Evolutionary conservation across 2,797 vertebrate genomes (phyloP), one percentile per base, ranked within the genome.

Genomic region (Microcaecilia unicolor): DNA sequence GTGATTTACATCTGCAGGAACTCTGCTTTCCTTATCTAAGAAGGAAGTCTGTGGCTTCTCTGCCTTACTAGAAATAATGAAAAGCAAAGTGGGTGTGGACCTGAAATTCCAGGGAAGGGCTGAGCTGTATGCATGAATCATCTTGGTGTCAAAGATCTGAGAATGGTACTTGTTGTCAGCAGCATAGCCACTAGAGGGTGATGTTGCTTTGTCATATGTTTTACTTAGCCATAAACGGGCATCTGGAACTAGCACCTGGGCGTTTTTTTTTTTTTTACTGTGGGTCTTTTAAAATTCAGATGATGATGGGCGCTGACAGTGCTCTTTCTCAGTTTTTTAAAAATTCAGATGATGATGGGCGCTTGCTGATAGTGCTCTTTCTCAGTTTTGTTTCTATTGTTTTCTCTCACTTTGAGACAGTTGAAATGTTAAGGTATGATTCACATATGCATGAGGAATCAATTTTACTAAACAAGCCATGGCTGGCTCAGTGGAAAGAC

Each of bases 111-210:
- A n/a, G n/a, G n/a, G n/a, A n/a, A n/a, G n/a, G n/a, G n/a, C n/a
- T n/a, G n/a, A n/a, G n/a, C n/a, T n/a, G n/a, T n/a, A n/a, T n/a
- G n/a, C n/a, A n/a, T n/a, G n/a, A n/a, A n/a, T n/a, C n/a, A n/a
- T n/a, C n/a, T n/a, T n/a, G n/a, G n/a, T n/a, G n/a, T n/a, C n/a
- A n/a, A n/a, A n/a, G n/a, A n/a, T n/a, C n/a, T n/a, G n/a, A n/a
- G n/a, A n/a, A n/a, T n/a, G n/a, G n/a, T n/a, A n/a, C 19, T 12
- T 37, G 34, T 30, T 13, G 23, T 25, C 38, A 29, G 22, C 11
- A n/a, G 1, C 5, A 10, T 1, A 15, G 35, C 48, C 58, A 22
- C 58, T 47, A 47, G 65, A 25, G 46, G 60, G 50, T 48, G 54
- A 49, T 37, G 47, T 20, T 12, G 8, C 2, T 14, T 18, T 19